Percentiles rank a stretch among this genome's conserved stretches.
These are phyloP conservation scores for Callopanchax toddi DNA, from an alignment of 2,113 vertebrate genomes.

Conservation along the genomic window DNA sequence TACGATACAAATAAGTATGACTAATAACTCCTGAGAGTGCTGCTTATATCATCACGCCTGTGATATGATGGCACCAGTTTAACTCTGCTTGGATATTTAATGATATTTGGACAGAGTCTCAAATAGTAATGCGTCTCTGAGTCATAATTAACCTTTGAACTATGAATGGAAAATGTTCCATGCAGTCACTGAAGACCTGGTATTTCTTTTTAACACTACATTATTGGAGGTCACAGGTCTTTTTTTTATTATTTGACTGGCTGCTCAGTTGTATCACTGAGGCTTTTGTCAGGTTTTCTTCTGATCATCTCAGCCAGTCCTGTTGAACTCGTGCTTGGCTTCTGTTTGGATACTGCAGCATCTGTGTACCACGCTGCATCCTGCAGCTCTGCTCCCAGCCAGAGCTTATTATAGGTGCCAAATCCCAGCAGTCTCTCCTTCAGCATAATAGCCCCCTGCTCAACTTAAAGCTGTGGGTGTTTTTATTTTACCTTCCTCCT, in stretches of 20 bases:
- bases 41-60: neutral
- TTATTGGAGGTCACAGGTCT: neutral
- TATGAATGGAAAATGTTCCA: constrained; percentile 37
- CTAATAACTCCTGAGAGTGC: constrained; percentile 4
- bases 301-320: constrained; percentile 5
- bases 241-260: neutral
- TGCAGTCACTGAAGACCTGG: constrained; percentile 16
- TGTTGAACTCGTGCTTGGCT: neutral
- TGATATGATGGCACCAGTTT: neutral
- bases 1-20: constrained; percentile 19
- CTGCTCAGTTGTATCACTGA: constrained; percentile 15
- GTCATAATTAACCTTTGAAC: constrained; percentile 53
- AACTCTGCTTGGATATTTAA: constrained; percentile 10
- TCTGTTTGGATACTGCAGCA: constrained; percentile 33
- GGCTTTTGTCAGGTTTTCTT: constrained; percentile 36
- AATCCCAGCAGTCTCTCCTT: constrained; percentile 9
- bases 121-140: constrained; percentile 42
- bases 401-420: constrained; percentile 40
- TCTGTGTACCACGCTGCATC: constrained; percentile 12
- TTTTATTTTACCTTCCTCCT: neutral
- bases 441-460: neutral
- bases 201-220: neutral
- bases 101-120: constrained; percentile 33
- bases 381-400: constrained; percentile 24
- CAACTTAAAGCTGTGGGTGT: neutral